Conservation (phyloP, 2,888 invertebrate genomes). For the Teleiodes luculella region DNA sequence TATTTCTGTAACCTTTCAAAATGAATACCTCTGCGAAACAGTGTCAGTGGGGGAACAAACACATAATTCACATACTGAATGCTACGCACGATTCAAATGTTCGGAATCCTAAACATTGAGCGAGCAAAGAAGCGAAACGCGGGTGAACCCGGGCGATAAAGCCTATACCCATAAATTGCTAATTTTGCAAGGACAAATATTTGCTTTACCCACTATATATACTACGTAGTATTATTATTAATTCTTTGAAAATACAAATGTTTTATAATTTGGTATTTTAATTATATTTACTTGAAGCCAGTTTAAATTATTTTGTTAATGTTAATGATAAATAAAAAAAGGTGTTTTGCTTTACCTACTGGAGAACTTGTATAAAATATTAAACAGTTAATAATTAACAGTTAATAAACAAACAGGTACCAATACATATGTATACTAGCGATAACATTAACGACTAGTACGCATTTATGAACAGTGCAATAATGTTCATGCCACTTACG, state of each 20-base stretch:
- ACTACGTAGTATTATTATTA: background rate
- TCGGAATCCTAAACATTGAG: slow-evolving; percentile 42
- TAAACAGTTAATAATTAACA: too few relatives aligned
- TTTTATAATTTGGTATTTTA: too few relatives aligned
- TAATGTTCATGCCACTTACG: slow-evolving; percentile 14
- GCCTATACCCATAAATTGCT: slow-evolving; percentile 19
- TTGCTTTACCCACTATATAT: slow-evolving; percentile 29
- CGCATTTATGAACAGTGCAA: slow-evolving; percentile 1
- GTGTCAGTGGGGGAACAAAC: background rate
- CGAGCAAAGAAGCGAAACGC: slow-evolving; percentile 21
- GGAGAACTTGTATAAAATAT: too few relatives aligned
- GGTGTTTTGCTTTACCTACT: too few relatives aligned
- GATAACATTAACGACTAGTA: background rate
- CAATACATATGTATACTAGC: too few relatives aligned
- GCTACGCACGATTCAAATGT: slow-evolving; percentile 34
- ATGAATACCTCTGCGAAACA: background rate
- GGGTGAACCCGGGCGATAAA: slow-evolving; percentile 10
- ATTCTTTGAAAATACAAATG: too few relatives aligned
- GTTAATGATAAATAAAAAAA: too few relatives aligned
- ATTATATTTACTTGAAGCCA: too few relatives aligned
- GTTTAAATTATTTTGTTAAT: background rate
- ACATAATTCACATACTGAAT: slow-evolving; percentile 31
- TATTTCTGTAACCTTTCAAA: background rate
- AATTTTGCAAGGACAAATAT: slow-evolving; percentile 29
- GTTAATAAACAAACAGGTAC: too few relatives aligned